Conservation (phyloP, 2,888 invertebrate species). For the Aspidapion aeneum region DNA sequence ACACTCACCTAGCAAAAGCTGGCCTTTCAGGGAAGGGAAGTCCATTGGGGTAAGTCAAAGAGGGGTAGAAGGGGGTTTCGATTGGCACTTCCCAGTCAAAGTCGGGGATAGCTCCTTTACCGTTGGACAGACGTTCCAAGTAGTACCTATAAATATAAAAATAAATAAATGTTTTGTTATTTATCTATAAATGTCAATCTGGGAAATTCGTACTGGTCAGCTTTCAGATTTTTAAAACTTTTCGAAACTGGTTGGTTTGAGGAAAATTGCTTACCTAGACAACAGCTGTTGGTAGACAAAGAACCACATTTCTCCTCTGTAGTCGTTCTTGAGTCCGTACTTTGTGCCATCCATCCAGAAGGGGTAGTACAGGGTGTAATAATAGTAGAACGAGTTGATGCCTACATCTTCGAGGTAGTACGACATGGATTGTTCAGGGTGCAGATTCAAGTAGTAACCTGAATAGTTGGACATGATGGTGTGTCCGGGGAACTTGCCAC, state of each 20-base stretch:
- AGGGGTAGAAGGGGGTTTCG: slow-evolving; percentile 56
- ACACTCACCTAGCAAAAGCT: slow-evolving; percentile 48
- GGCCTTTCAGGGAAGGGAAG: slow-evolving; percentile 62
- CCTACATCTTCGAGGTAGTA: slow-evolving; percentile 74
- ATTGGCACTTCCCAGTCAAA: slow-evolving; percentile 53
- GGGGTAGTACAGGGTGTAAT: slow-evolving; percentile 59
- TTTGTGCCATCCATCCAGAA: slow-evolving; percentile 58
- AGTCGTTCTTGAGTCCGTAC: slow-evolving; percentile 50
- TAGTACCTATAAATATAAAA: slow-evolving; percentile 51
- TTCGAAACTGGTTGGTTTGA: too few relatives aligned
- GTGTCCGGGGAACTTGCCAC: slow-evolving; percentile 41
- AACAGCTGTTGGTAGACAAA: slow-evolving; percentile 65
- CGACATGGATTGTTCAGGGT: slow-evolving; percentile 55
- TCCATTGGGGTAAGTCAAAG: slow-evolving; percentile 62
- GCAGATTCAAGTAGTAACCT: slow-evolving; percentile 52
- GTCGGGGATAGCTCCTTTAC: slow-evolving; percentile 59
- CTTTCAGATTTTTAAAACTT: too few relatives aligned
- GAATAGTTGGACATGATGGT: slow-evolving; percentile 63
- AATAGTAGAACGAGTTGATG: slow-evolving; percentile 63
- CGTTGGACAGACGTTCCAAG: slow-evolving; percentile 69
- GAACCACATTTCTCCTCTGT: slow-evolving; percentile 63
- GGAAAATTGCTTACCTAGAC: too few relatives aligned
- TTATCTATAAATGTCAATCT: too few relatives aligned
- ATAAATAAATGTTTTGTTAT: too few relatives aligned
- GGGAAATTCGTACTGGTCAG: too few relatives aligned